Conservation (phyloP, 2,113 vertebrate genomes). For the Corythoichthys haematopterus region DNA sequence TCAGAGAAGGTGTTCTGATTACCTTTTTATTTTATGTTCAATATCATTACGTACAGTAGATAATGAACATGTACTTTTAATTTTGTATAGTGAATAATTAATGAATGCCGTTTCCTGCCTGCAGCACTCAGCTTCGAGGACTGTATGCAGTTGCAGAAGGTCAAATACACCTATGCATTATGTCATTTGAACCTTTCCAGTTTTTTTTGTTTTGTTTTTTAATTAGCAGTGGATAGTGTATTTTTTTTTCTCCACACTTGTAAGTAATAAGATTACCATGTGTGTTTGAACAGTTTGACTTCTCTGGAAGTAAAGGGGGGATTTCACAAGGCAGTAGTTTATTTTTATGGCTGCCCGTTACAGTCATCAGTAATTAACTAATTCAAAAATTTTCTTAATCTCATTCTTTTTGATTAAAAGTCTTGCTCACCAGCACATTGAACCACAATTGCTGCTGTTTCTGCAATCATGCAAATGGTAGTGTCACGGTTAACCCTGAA, state of each 20-base stretch:
- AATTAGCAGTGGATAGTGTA: too few relatives aligned
- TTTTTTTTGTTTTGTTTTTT: too few relatives aligned
- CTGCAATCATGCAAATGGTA: not conserved
- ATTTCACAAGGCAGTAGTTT: conserved; percentile 28
- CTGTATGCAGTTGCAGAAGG: too few relatives aligned
- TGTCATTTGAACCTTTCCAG: too few relatives aligned
- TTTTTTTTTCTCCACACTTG: conserved; percentile 4
- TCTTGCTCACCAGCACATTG: not conserved
- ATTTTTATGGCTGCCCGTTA: conserved; percentile 34
- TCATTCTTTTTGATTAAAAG: conserved; percentile 19
- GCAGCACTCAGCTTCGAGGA: too few relatives aligned
- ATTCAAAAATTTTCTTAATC: conserved; percentile 35
- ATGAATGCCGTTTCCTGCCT: too few relatives aligned
- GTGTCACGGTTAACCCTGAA: not conserved
- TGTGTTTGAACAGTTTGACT: conserved; percentile 2
- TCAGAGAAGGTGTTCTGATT: too few relatives aligned
- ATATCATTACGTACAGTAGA: too few relatives aligned
- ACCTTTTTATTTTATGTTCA: too few relatives aligned
- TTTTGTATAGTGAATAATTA: too few relatives aligned
- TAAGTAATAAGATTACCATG: not conserved
- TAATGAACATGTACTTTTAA: too few relatives aligned
- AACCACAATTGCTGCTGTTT: conserved; percentile 10
- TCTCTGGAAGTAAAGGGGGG: conserved; percentile 33
- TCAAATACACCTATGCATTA: too few relatives aligned
- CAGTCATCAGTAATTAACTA: conserved; percentile 27